A percentile compares a stretch with the other conserved stretches of the same genome.
These are phyloP conservation scores for Cnemophilus loriae DNA, from an alignment of 2,113 vertebrate species.

Conservation along the genomic window DNA sequence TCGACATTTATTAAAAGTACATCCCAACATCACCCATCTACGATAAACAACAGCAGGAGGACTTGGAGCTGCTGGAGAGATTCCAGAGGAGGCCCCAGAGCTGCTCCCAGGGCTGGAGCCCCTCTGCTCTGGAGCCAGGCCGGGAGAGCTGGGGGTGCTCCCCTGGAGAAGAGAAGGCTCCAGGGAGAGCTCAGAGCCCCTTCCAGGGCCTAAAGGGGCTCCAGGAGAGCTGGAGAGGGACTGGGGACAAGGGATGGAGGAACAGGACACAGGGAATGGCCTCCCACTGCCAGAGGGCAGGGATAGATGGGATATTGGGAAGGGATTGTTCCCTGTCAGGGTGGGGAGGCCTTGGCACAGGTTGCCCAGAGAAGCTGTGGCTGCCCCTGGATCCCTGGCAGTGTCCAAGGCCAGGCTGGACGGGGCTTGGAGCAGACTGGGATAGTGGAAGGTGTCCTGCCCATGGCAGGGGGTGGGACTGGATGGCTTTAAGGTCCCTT, in stretches of 20 bases:
- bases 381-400: neutral
- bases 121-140: neutral
- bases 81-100: accelerated
- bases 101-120: neutral
- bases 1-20: neutral
- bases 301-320: accelerated
- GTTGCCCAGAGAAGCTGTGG: neutral
- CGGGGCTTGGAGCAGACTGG: accelerated
- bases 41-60: neutral
- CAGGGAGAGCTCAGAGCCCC: neutral
- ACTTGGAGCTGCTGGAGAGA: neutral
- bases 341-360: accelerated
- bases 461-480: neutral
- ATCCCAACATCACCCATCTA: neutral
- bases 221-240: neutral
- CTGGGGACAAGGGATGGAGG: neutral
- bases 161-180: neutral
- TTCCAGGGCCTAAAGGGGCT: accelerated
- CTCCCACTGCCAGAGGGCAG: neutral
- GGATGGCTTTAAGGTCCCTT: neutral
- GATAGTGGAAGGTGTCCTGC: neutral
- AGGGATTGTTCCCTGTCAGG: neutral
- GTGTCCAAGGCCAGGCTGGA: neutral
- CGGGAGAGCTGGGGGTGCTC: neutral
- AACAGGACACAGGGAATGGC: neutral